Conservation (phyloP, 2,888 invertebrate species). For the Anaspis maculata region DNA sequence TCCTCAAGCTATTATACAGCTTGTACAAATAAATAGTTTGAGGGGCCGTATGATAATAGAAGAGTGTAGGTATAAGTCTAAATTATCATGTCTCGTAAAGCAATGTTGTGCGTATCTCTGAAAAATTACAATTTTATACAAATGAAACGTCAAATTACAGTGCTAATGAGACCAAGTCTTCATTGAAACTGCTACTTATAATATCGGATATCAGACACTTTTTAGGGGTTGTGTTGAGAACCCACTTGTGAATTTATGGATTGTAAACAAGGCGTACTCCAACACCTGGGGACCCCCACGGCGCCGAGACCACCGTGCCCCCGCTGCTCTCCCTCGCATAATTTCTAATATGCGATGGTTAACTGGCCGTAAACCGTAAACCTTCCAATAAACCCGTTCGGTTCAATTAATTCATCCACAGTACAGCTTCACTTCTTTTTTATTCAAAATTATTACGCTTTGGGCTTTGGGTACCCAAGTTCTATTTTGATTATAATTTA, state of each 20-base stretch:
- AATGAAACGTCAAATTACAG: not conserved
- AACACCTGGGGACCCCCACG: constrained; percentile 20
- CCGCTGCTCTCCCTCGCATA: constrained; percentile 8
- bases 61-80: not conserved
- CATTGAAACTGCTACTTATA: constrained; percentile 7
- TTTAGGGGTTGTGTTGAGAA: constrained; percentile 4
- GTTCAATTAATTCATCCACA: too few species aligned
- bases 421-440: too few species aligned
- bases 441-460: too few species aligned
- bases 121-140: too few species aligned
- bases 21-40: constrained; percentile 3
- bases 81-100: not conserved
- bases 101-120: too few species aligned
- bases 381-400: too few species aligned
- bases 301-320: constrained; percentile 7
- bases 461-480: too few species aligned
- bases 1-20: constrained; percentile 2
- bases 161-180: constrained; percentile 4
- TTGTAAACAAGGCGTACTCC: constrained; percentile 19
- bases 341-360: constrained; percentile 6
- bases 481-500: too few species aligned
- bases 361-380: constrained; percentile 5
- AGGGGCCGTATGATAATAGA: not conserved
- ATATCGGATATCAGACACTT: constrained; percentile 9
- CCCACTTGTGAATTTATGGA: constrained; percentile 17